Percentiles rank a stretch among this genome's conserved stretches.
Evolutionary conservation across 1,140 invertebrate species (phyloP).

Genomic region (Lucilia sericata): DNA sequence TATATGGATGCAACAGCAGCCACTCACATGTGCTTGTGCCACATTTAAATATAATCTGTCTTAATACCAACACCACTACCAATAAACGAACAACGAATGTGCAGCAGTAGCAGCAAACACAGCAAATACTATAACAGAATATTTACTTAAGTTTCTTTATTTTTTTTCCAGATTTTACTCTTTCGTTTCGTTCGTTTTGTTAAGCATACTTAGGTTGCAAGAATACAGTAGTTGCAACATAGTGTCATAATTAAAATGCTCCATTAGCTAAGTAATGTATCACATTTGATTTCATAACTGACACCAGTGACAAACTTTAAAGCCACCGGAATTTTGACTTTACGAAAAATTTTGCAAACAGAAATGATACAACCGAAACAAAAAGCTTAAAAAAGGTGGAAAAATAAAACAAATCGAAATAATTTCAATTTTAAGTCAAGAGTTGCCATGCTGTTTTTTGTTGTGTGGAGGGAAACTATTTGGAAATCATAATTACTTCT

Average conservation of each 20-base stretch:
- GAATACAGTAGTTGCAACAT: constrained; percentile 30
- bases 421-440: not conserved
- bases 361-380: not conserved
- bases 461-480: too few relatives aligned
- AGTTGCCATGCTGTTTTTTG: not conserved
- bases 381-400: too few relatives aligned
- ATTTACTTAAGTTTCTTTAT: not conserved
- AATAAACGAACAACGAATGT: too few relatives aligned
- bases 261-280: constrained; percentile 34
- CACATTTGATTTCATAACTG: constrained; percentile 18
- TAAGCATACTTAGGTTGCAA: not conserved
- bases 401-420: not conserved
- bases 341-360: not conserved
- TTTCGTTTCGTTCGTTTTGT: not conserved
- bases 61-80: not conserved
- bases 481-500: too few relatives aligned
- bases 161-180: not conserved
- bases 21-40: not conserved
- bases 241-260: constrained; percentile 39
- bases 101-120: not conserved
- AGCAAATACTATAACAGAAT: not conserved
- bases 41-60: constrained; percentile 21
- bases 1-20: not conserved
- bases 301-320: constrained; percentile 2
- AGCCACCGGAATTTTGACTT: constrained; percentile 2